A percentile compares a stretch with the other conserved stretches of the same genome.
Evolutionary conservation across 2,113 vertebrate species (phyloP).

Genomic region (Corydoras maculifer): DNA sequence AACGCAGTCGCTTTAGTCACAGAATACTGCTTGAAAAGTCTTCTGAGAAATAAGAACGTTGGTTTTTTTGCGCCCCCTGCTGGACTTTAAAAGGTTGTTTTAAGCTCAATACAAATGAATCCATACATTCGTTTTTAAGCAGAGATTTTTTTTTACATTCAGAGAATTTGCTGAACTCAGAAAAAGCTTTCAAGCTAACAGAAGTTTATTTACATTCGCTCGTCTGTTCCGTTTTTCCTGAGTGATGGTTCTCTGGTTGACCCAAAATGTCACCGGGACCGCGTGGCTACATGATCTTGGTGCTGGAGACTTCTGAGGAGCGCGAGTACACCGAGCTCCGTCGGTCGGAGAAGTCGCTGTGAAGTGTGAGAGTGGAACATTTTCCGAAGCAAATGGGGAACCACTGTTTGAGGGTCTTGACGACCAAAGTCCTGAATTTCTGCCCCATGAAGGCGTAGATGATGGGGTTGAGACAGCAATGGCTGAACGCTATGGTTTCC

Average conservation of each 20-base stretch:
- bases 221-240: neutral
- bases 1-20: no score
- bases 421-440: slow-evolving; percentile 55
- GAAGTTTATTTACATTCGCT: neutral
- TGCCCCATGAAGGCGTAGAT: slow-evolving; percentile 67
- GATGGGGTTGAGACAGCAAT: slow-evolving; percentile 70
- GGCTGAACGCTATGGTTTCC: slow-evolving; percentile 55
- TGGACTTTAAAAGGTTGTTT: no score
- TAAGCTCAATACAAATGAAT: no score
- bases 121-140: no score
- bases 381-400: slow-evolving; percentile 24
- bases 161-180: neutral
- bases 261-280: neutral
- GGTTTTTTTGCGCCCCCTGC: no score
- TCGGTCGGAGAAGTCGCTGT: slow-evolving; percentile 22
- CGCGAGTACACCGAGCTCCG: slow-evolving; percentile 50
- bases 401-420: slow-evolving; percentile 46
- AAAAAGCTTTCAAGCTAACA: neutral
- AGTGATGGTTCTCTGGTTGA: neutral
- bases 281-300: slow-evolving; percentile 13
- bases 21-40: no score
- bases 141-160: no score
- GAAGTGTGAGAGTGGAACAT: neutral
- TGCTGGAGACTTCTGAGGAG: slow-evolving; percentile 47
- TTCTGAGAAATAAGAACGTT: no score